phyloP scores from a whole-genome alignment of 2,113 vertebrate species.

The Amblyornis subalaris region DNA sequence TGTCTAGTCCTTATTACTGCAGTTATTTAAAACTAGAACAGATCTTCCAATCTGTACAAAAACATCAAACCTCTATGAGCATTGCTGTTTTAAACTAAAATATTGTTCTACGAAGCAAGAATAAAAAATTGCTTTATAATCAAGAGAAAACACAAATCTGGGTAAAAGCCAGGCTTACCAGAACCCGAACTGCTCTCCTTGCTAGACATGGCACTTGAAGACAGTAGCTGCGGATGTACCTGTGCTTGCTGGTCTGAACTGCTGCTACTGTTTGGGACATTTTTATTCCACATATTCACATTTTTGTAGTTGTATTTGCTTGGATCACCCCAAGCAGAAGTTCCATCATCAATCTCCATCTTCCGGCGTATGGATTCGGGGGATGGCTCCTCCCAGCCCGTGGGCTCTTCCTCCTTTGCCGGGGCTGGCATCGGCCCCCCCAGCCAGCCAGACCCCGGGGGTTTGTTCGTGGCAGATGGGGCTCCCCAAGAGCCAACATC shows the following conservation, averaged over 20 bases:
- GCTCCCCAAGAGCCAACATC: constrained; percentile 82
- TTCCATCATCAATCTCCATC: constrained; percentile 97
- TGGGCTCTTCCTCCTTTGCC: constrained; percentile 83
- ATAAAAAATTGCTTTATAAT: background rate
- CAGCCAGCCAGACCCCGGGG: constrained; percentile 80
- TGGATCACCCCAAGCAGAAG: constrained; percentile 95
- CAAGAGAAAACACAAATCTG: background rate
- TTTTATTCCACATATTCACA: constrained; percentile 94
- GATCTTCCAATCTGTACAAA: background rate
- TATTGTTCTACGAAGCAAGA: background rate
- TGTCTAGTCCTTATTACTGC: background rate
- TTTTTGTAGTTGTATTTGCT: constrained; percentile 83
- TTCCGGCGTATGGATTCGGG: constrained; percentile 92
- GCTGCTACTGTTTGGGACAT: constrained; percentile 70
- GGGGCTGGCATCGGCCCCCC: constrained; percentile 85
- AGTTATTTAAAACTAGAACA: background rate
- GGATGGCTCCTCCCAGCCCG: constrained; percentile 96
- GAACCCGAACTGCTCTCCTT: constrained; percentile 80
- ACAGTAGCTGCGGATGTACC: constrained; percentile 70
- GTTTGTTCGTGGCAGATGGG: constrained; percentile 60
- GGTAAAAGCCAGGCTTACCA: constrained; percentile 67
- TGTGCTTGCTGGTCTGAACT: constrained; percentile 82
- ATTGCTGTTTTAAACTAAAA: background rate
- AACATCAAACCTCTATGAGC: background rate
- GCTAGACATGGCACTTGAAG: constrained; percentile 72